Evolutionary conservation across 2,888 invertebrate genomes (phyloP), one percentile per base, ranked within the genome.

Genomic region (Psylliodes chrysocephalus): DNA sequence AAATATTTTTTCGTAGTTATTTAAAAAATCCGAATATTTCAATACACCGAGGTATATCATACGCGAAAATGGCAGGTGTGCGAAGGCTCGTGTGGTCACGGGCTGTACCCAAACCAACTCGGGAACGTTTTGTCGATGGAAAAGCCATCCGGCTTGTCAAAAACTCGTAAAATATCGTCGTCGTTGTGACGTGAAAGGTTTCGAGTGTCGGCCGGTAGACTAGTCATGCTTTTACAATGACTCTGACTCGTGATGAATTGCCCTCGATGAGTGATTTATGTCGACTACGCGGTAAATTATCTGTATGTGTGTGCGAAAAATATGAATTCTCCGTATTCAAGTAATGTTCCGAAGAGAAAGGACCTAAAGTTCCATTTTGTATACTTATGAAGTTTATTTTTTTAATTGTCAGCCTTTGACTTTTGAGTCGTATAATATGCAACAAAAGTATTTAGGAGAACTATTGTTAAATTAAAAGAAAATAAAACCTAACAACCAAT

Each of bases 81-180:
- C 10, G 15, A 10, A 8, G 10, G 17, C 18, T 17, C 18, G 18
- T 18, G 42, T 5, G 17, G 5, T 22, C 22, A 22, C 22, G 22
- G 22, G 22, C 22, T 22, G 6, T 22, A 22, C 22, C 22, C 22
- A 17, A 30, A 52, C 28, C 59, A 38, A 84, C 15, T 51, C 35
- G 10, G 2, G 12, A 42, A 33, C 46, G 53, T 57, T 57, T 52
- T 51, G 63, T 57, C 63, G 83, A 85, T 83, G 84, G 84, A 83
- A 84, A 85, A 85, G 85, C 86, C 86, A 86, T 87, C 86, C 83
- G 84, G 84, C 68, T 85, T 87, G 88, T 88, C 88, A 87, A 87
- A 87, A 87, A 87, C 85, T 87, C 85, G 86, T 88, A 86, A 88
- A 88, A 87, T 88, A 88, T 88, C 84, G 86, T 84, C 84, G 87